phyloP scores from a whole-genome alignment of 2,888 invertebrate species.

The Sicus ferrugineus region DNA sequence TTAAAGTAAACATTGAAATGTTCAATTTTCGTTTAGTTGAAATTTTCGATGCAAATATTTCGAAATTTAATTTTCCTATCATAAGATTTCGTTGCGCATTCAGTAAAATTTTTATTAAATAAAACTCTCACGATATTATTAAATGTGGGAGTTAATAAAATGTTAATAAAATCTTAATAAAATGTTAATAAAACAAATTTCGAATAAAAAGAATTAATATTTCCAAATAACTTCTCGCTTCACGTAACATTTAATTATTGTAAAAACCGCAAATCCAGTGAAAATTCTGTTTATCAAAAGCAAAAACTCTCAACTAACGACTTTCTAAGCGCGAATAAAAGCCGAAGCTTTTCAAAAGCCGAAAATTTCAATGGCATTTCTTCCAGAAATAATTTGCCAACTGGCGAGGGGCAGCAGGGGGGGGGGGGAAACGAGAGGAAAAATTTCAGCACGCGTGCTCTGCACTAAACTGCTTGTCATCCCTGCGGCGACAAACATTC shows the following conservation, averaged over 20 bases:
- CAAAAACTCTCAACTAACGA: background rate
- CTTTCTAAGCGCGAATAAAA: background rate
- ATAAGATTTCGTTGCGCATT: background rate
- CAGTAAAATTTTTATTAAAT: no score
- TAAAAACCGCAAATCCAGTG: background rate
- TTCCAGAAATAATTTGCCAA: no score
- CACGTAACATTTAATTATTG: background rate
- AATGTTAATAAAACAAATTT: no score
- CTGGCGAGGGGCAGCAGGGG: background rate
- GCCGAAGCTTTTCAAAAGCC: background rate
- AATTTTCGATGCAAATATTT: background rate
- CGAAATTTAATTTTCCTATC: background rate
- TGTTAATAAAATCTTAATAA: no score
- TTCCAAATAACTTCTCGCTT: no score
- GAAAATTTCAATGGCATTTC: no score
- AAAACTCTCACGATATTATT: background rate
- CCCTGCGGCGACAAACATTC: no score
- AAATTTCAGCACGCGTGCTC: background rate
- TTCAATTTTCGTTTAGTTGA: background rate
- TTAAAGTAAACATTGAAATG: background rate
- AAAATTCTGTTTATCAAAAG: background rate
- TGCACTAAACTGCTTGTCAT: background rate
- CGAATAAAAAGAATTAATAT: no score
- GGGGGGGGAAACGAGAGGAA: background rate
- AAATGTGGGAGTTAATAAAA: no score